Evolutionary conservation across 2,113 vertebrate genomes (phyloP).

Genomic region (Tricholaema leucomelas): DNA sequence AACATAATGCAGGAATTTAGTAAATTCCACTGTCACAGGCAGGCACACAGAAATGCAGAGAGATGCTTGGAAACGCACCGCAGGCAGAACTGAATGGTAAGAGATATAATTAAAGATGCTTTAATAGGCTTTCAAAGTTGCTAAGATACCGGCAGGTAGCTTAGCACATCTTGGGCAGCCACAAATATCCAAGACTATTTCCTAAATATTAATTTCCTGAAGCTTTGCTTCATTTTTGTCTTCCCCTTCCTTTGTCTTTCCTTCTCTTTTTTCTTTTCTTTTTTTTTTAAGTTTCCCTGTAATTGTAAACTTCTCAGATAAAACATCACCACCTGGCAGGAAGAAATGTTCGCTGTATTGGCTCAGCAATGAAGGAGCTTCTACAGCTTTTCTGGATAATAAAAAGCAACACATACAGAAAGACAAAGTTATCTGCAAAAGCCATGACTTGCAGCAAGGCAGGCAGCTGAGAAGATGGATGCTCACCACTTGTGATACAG

Average conservation of each 20-base stretch:
- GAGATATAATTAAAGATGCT: constrained; percentile 34
- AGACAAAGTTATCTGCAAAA: background rate
- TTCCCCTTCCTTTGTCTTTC: background rate
- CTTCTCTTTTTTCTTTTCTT: background rate
- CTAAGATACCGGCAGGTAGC: constrained; percentile 40
- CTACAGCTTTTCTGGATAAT: constrained; percentile 25
- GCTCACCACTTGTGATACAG: background rate
- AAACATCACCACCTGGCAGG: constrained; percentile 5
- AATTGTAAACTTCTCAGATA: constrained; percentile 25
- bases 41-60: background rate
- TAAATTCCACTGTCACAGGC: background rate
- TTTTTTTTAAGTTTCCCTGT: background rate
- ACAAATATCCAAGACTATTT: background rate
- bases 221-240: background rate
- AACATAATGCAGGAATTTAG: background rate
- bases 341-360: background rate
- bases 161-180: background rate
- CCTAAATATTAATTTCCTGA: constrained; percentile 24
- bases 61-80: background rate
- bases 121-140: constrained; percentile 56
- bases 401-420: constrained; percentile 4
- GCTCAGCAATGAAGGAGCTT: background rate
- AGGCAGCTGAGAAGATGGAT: background rate
- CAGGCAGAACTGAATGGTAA: background rate
- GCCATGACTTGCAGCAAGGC: background rate